Conservation (phyloP, 2,113 vertebrate genomes). For the Oryzias melastigma region DNA sequence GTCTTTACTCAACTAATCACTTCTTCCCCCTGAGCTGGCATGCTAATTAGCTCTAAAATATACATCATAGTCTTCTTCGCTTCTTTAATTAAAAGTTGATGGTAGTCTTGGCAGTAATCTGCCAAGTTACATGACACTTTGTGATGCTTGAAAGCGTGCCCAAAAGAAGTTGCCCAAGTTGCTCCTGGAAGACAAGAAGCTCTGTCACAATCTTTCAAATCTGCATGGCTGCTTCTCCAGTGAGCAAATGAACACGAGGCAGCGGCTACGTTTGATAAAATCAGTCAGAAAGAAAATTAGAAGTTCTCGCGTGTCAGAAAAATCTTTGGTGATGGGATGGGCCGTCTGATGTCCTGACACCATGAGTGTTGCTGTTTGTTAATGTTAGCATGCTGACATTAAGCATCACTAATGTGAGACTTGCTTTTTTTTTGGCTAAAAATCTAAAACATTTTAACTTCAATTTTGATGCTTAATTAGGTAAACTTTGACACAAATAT, state of each 20-base stretch:
- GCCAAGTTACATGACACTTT: constrained; percentile 37
- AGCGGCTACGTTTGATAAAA: constrained; percentile 30
- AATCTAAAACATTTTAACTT: too few species aligned
- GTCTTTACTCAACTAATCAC: constrained; percentile 68
- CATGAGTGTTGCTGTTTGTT: too few species aligned
- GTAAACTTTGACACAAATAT: too few species aligned
- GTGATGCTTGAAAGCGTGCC: constrained; percentile 21
- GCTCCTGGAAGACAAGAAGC: constrained; percentile 12
- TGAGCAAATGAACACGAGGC: constrained; percentile 19
- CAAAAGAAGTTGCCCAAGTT: constrained; percentile 23
- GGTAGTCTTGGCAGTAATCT: constrained; percentile 30
- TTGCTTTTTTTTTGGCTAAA: too few species aligned
- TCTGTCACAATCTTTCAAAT: constrained; percentile 4
- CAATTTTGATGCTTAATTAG: too few species aligned
- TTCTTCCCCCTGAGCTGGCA: constrained; percentile 44
- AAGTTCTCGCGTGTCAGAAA: constrained; percentile 34
- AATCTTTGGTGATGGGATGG: constrained; percentile 30
- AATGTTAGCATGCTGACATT: too few species aligned
- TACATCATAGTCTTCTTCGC: constrained; percentile 59
- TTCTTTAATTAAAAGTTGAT: constrained; percentile 70
- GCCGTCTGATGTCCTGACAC: constrained; percentile 4
- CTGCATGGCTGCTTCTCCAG: constrained; percentile 36
- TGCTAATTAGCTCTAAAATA: constrained; percentile 70
- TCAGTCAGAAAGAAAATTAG: constrained; percentile 29
- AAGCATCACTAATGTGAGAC: too few species aligned